phyloP scores from a whole-genome alignment of 2,888 invertebrate genomes.

The Oscheius sp. region DNA sequence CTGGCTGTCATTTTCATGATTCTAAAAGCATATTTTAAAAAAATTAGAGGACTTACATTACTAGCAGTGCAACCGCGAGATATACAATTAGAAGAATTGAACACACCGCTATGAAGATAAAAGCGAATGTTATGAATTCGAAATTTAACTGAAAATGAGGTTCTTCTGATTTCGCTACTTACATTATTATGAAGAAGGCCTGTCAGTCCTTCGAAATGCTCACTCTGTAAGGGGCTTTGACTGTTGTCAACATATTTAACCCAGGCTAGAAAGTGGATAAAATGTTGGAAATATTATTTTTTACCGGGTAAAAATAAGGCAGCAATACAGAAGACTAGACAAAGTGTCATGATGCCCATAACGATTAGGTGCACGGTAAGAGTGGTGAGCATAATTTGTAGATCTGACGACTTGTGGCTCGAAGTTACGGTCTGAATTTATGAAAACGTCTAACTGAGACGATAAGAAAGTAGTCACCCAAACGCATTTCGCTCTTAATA shows the following conservation, averaged over 20 bases:
- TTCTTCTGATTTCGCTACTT: not conserved
- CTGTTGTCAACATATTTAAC: not conserved
- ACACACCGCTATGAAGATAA: not conserved
- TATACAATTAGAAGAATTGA: not conserved
- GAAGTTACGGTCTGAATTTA: no score
- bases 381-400: not conserved
- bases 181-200: not conserved
- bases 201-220: not conserved
- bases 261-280: no score
- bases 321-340: not conserved
- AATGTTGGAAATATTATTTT: no score
- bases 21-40: not conserved
- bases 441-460: no score
- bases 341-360: constrained; percentile 1
- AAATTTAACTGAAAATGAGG: not conserved
- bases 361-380: constrained; percentile 2
- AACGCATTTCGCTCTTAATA: no score
- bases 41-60: not conserved
- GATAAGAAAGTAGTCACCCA: no score
- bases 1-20: not conserved
- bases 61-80: not conserved
- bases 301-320: constrained; percentile 10
- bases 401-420: no score
- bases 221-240: no score
- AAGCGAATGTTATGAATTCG: not conserved